Base-by-base conservation (phyloP, 2,113 vertebrate genomes). In the Hypomesus transpacificus region DNA sequence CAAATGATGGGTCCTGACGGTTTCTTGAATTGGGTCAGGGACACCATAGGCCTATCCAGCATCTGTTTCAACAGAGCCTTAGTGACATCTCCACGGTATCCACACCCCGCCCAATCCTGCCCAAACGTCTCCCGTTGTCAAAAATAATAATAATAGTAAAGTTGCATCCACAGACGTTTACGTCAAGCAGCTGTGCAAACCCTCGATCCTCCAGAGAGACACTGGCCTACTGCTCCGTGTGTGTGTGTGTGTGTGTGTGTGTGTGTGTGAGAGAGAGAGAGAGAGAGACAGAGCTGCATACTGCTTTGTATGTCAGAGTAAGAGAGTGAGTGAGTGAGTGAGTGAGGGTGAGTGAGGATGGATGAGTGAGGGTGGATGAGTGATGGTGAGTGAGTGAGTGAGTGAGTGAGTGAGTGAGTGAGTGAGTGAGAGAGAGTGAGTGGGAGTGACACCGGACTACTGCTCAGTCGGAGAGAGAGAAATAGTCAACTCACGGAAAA, bases 181-280 rank as follows among this genome's bases (percentile, higher is more conserved):
- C 67, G 54, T 71, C 70, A 74, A 66, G 58, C 73, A 76, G 80
- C 70, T 79, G 66, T 79, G 21, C 50, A 79, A 78, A 74, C 58
- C 16, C 8, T 11, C 8, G 14, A 6, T 71, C 9, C 18, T 28
- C 74, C 39, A 64, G 8, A 20, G 57, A 59, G 24, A 28, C 58
- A 21, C 14, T 31, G 8, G 8, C n/a, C 58, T 62, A 24, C 51
- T 28, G 13, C 56, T 34, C 31, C 7, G 31, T 34, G 31, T 34
- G 31, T 34, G 31, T 34, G 31, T 34, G 31, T 34, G 1, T 34
- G 31, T 7, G 1, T 34, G 31, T 34, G 1, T 34, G 31, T 34
- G 31, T 7, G 31, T 34, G 31, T 34, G 31, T 34, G 31, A 26
- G 24, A 26, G 24, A 5, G 1, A n/a, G n/a, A n/a, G 31, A 34